Evolutionary conservation across 2,113 vertebrate species (phyloP).

Genomic region (Hemichromis elongatus): DNA sequence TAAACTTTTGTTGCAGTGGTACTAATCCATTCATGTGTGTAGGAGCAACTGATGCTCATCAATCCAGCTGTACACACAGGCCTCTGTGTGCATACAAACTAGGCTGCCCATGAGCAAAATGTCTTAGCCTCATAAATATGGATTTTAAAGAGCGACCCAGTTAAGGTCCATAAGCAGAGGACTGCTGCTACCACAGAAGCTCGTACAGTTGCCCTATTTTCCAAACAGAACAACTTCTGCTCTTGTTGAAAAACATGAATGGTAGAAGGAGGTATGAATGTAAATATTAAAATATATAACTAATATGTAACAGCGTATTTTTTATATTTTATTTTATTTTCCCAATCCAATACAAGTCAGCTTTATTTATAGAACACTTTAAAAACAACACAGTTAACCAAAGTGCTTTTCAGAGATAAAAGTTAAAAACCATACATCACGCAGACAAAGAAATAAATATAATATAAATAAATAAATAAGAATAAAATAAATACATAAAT

Average conservation of each 20-base stretch:
- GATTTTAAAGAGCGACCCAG: background rate
- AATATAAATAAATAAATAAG: no score
- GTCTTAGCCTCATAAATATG: constrained; percentile 10
- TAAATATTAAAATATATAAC: background rate
- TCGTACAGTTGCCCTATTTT: background rate
- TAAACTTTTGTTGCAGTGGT: background rate
- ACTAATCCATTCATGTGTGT: background rate
- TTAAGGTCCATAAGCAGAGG: background rate
- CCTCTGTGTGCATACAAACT: background rate
- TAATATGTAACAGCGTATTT: background rate
- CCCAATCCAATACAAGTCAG: no score
- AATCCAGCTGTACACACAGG: background rate
- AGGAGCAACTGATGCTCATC: background rate
- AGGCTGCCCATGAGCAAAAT: background rate
- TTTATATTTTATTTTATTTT: no score
- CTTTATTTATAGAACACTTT: no score
- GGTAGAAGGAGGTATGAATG: background rate
- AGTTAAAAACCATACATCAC: no score
- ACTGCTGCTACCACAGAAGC: background rate
- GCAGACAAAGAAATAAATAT: no score
- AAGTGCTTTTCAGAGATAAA: no score
- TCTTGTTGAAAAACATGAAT: background rate
- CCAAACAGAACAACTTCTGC: background rate
- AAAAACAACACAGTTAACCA: no score
- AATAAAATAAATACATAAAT: no score